Conservation (phyloP, 1,140 invertebrate genomes). For the Psilanteris sp. region DNA sequence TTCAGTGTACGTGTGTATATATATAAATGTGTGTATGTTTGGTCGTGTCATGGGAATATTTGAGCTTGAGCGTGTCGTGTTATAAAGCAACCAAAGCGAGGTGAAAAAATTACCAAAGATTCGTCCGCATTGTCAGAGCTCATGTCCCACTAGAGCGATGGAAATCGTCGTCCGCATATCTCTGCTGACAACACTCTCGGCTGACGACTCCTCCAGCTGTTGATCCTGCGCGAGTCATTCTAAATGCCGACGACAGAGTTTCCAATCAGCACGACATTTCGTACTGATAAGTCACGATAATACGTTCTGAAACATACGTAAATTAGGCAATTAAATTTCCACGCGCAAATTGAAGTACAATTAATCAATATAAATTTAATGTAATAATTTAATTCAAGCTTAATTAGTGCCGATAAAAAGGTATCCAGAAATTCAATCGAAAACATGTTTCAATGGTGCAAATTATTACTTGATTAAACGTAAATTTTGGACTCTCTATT, state of each 20-base stretch:
- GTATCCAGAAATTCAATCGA: no score
- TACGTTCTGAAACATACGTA: constrained; percentile 10
- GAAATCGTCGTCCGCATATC: constrained; percentile 67
- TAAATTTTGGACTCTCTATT: no score
- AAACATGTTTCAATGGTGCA: no score
- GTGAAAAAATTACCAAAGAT: constrained; percentile 78
- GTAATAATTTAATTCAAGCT: no score
- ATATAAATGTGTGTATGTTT: no score
- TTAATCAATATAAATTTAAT: no score
- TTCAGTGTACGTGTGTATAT: no score
- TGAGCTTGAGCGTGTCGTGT: background rate
- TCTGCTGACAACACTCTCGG: constrained; percentile 68
- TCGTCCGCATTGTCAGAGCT: constrained; percentile 80
- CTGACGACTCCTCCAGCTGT: constrained; percentile 52
- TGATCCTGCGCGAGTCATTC: constrained; percentile 58
- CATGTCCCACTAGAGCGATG: constrained; percentile 75
- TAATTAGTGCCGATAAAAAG: no score
- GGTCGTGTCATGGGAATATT: constrained; percentile 25
- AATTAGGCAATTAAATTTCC: no score
- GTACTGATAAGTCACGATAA: constrained; percentile 18
- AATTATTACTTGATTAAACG: no score
- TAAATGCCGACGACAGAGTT: constrained; percentile 42
- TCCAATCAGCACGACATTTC: constrained; percentile 51
- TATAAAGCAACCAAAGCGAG: constrained; percentile 30
- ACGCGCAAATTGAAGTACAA: no score